Percentiles rank a stretch among this genome's conserved stretches.
phyloP scores from a whole-genome alignment of 2,888 invertebrate genomes.

The Macrosoma leucophasiata region DNA sequence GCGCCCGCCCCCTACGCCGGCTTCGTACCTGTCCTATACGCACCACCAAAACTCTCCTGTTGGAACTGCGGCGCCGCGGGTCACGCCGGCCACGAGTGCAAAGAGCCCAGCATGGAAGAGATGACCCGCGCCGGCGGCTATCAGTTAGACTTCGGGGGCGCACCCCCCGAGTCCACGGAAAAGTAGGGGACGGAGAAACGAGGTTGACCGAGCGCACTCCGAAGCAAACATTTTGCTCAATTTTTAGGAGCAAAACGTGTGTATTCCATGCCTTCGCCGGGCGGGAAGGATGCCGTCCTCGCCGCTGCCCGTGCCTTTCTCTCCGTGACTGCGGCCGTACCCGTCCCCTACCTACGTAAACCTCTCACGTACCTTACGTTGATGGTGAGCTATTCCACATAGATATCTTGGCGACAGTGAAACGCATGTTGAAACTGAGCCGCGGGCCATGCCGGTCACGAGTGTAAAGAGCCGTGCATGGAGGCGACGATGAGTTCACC shows the following conservation, averaged over 20 bases:
- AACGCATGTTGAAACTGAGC: too few relatives aligned
- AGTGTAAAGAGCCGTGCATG: constrained; percentile 91
- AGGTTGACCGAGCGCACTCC: too few relatives aligned
- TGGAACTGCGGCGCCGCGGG: constrained; percentile 93
- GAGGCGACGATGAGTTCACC: constrained; percentile 95
- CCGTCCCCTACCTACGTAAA: too few relatives aligned
- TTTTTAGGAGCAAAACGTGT: too few relatives aligned
- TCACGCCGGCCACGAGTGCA: constrained; percentile 91
- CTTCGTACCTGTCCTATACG: constrained; percentile 71
- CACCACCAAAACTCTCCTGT: constrained; percentile 83
- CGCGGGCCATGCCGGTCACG: constrained; percentile 10
- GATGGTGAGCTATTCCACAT: too few relatives aligned
- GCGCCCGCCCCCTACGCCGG: constrained; percentile 61
- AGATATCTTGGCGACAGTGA: too few relatives aligned
- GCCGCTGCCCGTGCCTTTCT: too few relatives aligned
- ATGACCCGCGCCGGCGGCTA: constrained; percentile 85
- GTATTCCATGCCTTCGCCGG: too few relatives aligned
- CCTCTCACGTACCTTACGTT: too few relatives aligned
- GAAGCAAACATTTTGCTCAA: too few relatives aligned
- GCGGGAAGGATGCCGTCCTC: too few relatives aligned
- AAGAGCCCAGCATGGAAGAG: constrained; percentile 94
- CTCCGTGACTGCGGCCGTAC: too few relatives aligned
- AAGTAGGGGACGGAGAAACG: constrained; percentile 51
- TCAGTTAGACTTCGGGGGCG: constrained; percentile 79
- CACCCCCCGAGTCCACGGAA: constrained; percentile 49